phyloP scores from a whole-genome alignment of 2,797 vertebrate species.

The Sphenopsis melanotis region DNA sequence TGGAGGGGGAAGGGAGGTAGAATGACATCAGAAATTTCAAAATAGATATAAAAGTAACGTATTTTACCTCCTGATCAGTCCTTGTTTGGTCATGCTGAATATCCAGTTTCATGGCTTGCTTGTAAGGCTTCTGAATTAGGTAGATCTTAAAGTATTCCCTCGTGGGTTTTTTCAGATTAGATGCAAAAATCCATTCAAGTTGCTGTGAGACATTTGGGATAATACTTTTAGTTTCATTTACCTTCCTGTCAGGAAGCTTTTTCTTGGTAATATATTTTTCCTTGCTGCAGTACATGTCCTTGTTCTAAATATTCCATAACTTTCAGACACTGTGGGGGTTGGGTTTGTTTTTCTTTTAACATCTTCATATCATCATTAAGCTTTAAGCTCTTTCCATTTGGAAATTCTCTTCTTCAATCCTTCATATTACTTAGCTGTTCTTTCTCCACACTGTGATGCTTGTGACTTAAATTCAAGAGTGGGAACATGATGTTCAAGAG shows the following conservation, averaged over 20 bases:
- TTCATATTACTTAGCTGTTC: not conserved
- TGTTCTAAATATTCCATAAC: not conserved
- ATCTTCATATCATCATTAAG: not conserved
- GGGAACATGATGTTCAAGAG: slow-evolving; percentile 16
- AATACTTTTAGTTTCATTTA: not conserved
- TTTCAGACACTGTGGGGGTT: not conserved
- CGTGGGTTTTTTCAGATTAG: not conserved
- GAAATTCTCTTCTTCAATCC: not conserved
- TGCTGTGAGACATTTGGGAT: not conserved
- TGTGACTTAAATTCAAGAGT: not conserved
- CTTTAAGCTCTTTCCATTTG: not conserved
- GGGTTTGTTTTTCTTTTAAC: not conserved
- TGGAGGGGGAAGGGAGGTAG: not conserved
- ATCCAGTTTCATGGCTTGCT: not conserved
- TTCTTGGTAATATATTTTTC: not conserved
- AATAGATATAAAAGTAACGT: not conserved
- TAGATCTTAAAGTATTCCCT: not conserved
- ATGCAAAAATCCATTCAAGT: not conserved
- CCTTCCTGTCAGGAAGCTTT: not conserved
- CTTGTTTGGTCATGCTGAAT: not conserved
- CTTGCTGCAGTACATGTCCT: not conserved
- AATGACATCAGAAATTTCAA: not conserved
- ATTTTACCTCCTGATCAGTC: not conserved
- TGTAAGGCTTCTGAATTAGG: not conserved
- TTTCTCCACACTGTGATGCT: not conserved